Base-by-base conservation (phyloP, 2,113 vertebrate genomes). In the Albula goreensis region DNA sequence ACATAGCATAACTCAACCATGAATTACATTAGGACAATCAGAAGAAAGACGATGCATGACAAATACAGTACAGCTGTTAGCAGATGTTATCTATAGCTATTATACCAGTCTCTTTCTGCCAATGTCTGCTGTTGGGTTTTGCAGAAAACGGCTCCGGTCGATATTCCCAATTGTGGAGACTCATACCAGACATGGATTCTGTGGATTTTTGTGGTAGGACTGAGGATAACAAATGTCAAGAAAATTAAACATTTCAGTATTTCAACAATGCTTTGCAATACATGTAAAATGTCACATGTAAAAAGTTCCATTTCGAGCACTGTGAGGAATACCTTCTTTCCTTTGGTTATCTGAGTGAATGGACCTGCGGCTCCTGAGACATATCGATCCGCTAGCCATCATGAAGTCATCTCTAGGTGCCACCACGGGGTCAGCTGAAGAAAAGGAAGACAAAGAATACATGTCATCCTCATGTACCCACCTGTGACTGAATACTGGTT, bases 311-410 rank as follows among this genome's bases (percentile, higher is more conserved):
- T 66, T 66, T 19, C 15, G 60, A 5, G 3, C 60, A 22, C 22
- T 66, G 2, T 66, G 22, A 66, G 31, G 60, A 19, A 60, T 81
- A 85, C 85, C 85, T 81, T 60, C n/a, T 80, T 78, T 51, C 22
- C 2, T 79, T 70, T 63, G 77, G 5, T 57, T 51, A 19, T 50
- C 41, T 50, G 48, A 48, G 2, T 12, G 13, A 66, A n/a, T 51
- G n/a, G 31, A 0, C 78, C 0, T 49, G n/a, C 87, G 88, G 80
- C 84, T 83, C 4, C 87, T 52, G 2, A 93, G 90, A 90, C 53
- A n/a, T 82, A 89, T n/a, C 80, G 2, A 41, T 88, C 78, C 70
- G 19, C 56, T 51, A 41, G 31, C 31, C 31, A 41, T 41, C 31
- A 41, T 41, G 31, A 41, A 41, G 31, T 41, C 31, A 41, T 41